phyloP scores from a whole-genome alignment of 2,113 vertebrate genomes.

The Mobula hypostoma region DNA sequence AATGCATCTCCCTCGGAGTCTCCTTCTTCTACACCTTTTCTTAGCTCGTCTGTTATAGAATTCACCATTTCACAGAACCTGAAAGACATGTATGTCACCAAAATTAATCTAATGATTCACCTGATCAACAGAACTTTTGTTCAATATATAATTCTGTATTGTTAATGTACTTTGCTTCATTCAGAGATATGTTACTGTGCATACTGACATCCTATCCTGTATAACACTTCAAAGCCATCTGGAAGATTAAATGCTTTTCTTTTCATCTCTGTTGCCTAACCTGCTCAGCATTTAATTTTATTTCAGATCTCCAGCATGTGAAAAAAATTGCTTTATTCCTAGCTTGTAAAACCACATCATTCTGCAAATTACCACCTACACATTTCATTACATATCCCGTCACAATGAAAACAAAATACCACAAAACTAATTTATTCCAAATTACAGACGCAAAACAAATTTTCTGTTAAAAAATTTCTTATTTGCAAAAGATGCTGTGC shows the following conservation, averaged over 20 bases:
- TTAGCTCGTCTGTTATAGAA: conserved; percentile 82
- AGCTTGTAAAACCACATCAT: neutral
- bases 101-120: neutral
- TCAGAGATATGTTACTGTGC: neutral
- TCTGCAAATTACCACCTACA: neutral
- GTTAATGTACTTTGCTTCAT: neutral
- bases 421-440: neutral
- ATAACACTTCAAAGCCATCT: neutral
- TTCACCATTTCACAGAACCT: conserved; percentile 96
- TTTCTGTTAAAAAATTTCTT: neutral
- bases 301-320: too few species aligned
- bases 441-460: neutral
- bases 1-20: conserved; percentile 82
- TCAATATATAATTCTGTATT: neutral
- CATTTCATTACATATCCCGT: neutral
- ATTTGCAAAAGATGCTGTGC: neutral
- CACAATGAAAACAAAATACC: neutral
- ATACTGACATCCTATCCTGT: neutral
- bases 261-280: too few species aligned
- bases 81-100: neutral
- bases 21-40: conserved; percentile 75
- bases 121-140: neutral
- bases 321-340: too few species aligned
- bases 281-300: too few species aligned
- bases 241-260: too few species aligned